Evolutionary conservation across 2,888 invertebrate species (phyloP).

Genomic region (Acrobasis suavella): DNA sequence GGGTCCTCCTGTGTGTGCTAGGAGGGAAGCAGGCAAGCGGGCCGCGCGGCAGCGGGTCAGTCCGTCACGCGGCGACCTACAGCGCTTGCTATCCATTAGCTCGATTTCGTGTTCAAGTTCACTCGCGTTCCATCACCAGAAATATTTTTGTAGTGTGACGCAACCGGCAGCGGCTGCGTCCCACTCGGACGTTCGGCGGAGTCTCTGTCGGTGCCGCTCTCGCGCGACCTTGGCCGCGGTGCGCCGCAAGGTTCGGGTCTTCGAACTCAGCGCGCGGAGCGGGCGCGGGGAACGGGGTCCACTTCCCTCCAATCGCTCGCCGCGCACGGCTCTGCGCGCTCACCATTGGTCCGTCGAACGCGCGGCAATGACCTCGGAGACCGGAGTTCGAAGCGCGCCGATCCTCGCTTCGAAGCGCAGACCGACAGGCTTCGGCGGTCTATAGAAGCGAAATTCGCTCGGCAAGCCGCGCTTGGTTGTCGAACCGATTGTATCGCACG

Average conservation of each 20-base stretch:
- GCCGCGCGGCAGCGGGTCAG: constrained; percentile 70
- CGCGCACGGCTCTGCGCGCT: constrained; percentile 73
- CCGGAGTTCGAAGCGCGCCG: constrained; percentile 90
- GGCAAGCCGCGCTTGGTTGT: constrained; percentile 54
- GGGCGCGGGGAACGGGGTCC: constrained; percentile 66
- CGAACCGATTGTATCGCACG: constrained; percentile 79
- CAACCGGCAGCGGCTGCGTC: constrained; percentile 70
- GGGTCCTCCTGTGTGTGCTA: constrained; percentile 34
- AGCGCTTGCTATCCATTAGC: constrained; percentile 73
- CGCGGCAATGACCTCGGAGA: constrained; percentile 93
- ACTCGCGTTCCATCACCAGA: constrained; percentile 81
- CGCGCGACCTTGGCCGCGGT: constrained; percentile 90
- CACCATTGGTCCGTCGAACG: constrained; percentile 75
- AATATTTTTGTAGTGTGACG: constrained; percentile 82
- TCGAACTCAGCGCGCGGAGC: constrained; percentile 84
- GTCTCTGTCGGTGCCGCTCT: constrained; percentile 73
- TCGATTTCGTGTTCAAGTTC: constrained; percentile 80
- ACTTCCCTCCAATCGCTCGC: constrained; percentile 71
- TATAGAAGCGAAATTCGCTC: constrained; percentile 79
- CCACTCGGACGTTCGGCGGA: constrained; percentile 63
- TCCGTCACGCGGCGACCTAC: constrained; percentile 74
- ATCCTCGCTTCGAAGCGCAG: constrained; percentile 82
- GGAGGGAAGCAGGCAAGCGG: constrained; percentile 56
- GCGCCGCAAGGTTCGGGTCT: constrained; percentile 94
- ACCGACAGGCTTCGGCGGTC: constrained; percentile 77